phyloP scores from a whole-genome alignment of 2,888 invertebrate species.

The Mesochorus sp. region DNA sequence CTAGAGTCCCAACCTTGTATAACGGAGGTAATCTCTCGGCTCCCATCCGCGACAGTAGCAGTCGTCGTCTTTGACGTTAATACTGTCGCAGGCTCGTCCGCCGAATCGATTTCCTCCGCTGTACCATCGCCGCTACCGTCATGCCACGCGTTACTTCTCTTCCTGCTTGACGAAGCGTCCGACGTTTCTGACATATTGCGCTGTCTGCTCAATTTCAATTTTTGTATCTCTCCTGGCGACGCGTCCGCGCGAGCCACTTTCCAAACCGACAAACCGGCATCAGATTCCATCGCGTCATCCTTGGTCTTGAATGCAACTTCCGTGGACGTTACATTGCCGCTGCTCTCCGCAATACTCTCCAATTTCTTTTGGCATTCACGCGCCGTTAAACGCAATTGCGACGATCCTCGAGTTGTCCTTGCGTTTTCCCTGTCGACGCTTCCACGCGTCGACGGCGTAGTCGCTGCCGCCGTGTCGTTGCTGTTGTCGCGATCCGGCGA shows the following conservation, averaged over 20 bases:
- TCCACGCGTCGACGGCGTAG: constrained; percentile 65
- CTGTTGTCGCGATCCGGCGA: constrained; percentile 82
- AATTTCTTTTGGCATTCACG: constrained; percentile 56
- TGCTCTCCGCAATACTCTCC: constrained; percentile 56
- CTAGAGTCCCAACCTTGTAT: constrained; percentile 79
- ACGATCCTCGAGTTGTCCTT: no score
- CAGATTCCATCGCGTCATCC: constrained; percentile 69
- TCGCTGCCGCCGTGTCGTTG: constrained; percentile 68
- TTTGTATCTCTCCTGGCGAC: constrained; percentile 85
- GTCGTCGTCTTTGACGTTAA: constrained; percentile 65
- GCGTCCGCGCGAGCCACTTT: constrained; percentile 82
- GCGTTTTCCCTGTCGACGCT: constrained; percentile 62
- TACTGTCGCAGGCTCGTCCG: constrained; percentile 77
- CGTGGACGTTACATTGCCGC: constrained; percentile 66
- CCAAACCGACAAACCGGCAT: constrained; percentile 81
- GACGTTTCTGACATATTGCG: constrained; percentile 81
- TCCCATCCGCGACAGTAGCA: constrained; percentile 66
- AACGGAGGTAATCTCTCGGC: constrained; percentile 77
- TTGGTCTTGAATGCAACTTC: constrained; percentile 43
- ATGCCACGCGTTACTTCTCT: constrained; percentile 78
- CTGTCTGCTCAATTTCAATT: constrained; percentile 86
- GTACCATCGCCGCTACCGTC: constrained; percentile 75
- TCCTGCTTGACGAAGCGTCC: constrained; percentile 76
- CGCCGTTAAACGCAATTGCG: constrained; percentile 59
- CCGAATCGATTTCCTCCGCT: constrained; percentile 80